Evolutionary conservation across 2,888 invertebrate species (phyloP).

Genomic region (Epinotia brunnichana): DNA sequence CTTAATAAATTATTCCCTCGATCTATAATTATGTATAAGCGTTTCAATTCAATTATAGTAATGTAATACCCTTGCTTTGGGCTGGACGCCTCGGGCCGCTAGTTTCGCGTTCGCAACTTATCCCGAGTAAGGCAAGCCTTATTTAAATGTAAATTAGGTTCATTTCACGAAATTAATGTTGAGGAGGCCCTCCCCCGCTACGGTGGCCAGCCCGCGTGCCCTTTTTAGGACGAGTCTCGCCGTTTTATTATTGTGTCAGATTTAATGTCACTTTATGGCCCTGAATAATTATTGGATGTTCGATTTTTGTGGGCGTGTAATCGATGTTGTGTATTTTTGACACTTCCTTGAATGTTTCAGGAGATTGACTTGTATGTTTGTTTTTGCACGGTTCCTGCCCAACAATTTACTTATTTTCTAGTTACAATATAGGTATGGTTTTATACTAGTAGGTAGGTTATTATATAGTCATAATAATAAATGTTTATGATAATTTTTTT

Average conservation of each 20-base stretch:
- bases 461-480: not conserved
- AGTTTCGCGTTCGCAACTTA: constrained; percentile 84
- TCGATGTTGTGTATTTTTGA: constrained; percentile 22
- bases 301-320: constrained; percentile 47
- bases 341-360: constrained; percentile 15
- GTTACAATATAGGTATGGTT: not conserved
- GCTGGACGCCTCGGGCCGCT: constrained; percentile 78
- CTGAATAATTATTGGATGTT: constrained; percentile 49
- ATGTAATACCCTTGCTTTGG: constrained; percentile 81
- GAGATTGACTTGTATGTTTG: not conserved
- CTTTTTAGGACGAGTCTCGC: constrained; percentile 52
- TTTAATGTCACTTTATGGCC: constrained; percentile 59
- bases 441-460: not conserved
- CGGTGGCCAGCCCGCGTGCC: constrained; percentile 60
- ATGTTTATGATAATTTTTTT: not conserved
- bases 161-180: constrained; percentile 95
- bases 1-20: constrained; percentile 39
- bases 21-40: constrained; percentile 59
- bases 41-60: constrained; percentile 82
- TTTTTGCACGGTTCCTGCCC: not conserved
- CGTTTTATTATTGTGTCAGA: constrained; percentile 64
- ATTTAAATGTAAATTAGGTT: constrained; percentile 96
- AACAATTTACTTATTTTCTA: not conserved
- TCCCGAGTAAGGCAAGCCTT: constrained; percentile 86
- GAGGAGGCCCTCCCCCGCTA: constrained; percentile 83